These are phyloP conservation scores for Dipodomys stephensi DNA, from an alignment of 2,113 vertebrate species.

Conservation along the genomic window DNA sequence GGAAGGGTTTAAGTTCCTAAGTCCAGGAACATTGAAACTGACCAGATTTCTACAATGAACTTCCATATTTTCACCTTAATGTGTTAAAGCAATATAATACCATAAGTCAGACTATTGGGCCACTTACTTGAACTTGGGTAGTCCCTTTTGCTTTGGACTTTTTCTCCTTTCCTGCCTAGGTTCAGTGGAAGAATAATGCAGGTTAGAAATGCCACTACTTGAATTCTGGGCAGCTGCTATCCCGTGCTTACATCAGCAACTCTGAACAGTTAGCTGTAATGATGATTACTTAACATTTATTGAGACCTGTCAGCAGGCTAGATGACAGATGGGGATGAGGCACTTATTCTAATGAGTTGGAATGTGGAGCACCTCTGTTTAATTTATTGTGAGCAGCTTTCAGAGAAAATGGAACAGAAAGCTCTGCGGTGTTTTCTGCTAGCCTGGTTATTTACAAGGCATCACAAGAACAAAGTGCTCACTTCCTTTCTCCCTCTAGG, in stretches of 20 bases:
- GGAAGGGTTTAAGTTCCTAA: constrained; percentile 16
- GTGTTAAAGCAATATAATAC: not conserved
- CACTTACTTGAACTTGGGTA: not conserved
- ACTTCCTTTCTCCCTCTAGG: constrained; percentile 33
- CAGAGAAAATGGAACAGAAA: constrained; percentile 71
- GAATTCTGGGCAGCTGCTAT: constrained; percentile 49
- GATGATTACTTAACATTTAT: constrained; percentile 53
- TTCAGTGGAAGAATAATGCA: constrained; percentile 23
- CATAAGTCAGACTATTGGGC: not conserved
- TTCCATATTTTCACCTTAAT: not conserved
- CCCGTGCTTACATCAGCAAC: constrained; percentile 59
- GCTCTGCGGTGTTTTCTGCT: constrained; percentile 39
- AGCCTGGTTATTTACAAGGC: constrained; percentile 56
- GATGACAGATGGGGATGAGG: not conserved
- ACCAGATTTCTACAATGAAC: constrained; percentile 58
- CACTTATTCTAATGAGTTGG: constrained; percentile 70
- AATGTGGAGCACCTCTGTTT: constrained; percentile 54
- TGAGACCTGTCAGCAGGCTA: constrained; percentile 51
- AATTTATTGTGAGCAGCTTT: constrained; percentile 19
- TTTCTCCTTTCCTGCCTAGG: not conserved
- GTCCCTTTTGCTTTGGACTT: constrained; percentile 18
- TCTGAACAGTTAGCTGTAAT: constrained; percentile 43
- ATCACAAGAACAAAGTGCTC: constrained; percentile 10
- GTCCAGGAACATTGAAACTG: constrained; percentile 50
- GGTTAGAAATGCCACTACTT: not conserved